Percentiles rank a stretch among this genome's conserved stretches.
phyloP scores from a whole-genome alignment of 2,888 invertebrate species.

The Platycheirus albimanus region DNA sequence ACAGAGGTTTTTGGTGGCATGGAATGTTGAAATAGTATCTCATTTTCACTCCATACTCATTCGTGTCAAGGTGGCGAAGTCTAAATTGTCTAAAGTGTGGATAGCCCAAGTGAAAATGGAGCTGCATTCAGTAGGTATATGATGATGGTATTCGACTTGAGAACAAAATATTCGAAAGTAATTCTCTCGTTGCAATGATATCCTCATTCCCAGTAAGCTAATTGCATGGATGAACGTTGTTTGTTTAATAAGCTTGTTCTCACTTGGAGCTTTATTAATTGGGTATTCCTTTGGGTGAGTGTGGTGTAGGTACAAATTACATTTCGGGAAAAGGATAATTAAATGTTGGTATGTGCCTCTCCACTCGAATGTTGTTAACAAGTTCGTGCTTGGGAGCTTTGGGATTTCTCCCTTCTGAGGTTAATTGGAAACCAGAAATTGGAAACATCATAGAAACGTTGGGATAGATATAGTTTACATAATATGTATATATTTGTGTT shows the following conservation, averaged over 20 bases:
- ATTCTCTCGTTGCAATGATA: not conserved
- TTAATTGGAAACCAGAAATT: not conserved
- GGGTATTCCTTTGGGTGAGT: conserved; percentile 27
- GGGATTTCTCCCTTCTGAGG: conserved; percentile 17
- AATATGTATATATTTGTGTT: no score
- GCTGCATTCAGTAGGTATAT: conserved; percentile 15
- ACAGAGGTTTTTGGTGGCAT: not conserved
- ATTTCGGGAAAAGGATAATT: conserved; percentile 49
- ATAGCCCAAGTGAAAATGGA: conserved; percentile 32
- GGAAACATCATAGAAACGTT: not conserved
- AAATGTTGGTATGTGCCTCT: conserved; percentile 45
- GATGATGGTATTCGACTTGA: conserved; percentile 28
- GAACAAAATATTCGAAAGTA: conserved; percentile 14
- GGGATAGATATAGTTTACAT: no score
- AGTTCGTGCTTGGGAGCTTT: conserved; percentile 7
- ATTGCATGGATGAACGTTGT: not conserved
- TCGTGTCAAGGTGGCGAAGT: conserved; percentile 49
- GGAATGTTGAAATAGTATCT: conserved; percentile 2
- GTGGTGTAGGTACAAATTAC: conserved; percentile 24
- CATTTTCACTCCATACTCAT: conserved; percentile 19
- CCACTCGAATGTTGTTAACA: not conserved
- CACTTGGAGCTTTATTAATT: conserved; percentile 36
- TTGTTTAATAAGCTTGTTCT: conserved; percentile 19
- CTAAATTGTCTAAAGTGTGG: conserved; percentile 32
- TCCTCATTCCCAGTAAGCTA: not conserved